These are phyloP conservation scores for Mormyrus lacerda DNA, from an alignment of 2,113 vertebrate species.

Conservation along the genomic window DNA sequence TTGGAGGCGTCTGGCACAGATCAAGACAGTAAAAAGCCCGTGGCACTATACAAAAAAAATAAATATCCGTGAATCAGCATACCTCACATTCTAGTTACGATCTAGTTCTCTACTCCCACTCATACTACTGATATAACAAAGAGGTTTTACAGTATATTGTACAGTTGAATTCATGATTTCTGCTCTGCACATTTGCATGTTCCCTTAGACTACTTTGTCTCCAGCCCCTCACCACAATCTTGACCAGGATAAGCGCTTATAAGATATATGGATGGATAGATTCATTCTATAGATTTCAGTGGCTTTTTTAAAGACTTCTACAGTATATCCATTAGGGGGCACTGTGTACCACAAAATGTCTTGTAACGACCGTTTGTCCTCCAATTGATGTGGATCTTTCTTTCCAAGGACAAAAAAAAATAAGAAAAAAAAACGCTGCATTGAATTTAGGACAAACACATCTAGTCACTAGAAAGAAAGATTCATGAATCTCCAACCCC, in stretches of 20 bases:
- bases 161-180: background rate
- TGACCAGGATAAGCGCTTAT: background rate
- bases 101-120: background rate
- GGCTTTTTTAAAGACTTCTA: constrained; percentile 17
- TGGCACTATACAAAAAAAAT: background rate
- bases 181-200: background rate
- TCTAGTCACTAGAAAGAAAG: constrained; percentile 35
- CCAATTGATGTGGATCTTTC: constrained; percentile 51
- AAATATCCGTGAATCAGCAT: background rate
- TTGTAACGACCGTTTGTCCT: constrained; percentile 43
- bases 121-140: background rate
- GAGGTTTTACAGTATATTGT: background rate
- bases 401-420: constrained; percentile 42
- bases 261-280: background rate
- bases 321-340: constrained; percentile 52
- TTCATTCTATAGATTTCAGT: background rate
- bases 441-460: constrained; percentile 55
- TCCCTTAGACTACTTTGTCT: background rate
- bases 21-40: background rate
- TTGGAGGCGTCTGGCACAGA: background rate
- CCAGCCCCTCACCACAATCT: background rate
- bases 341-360: constrained; percentile 55
- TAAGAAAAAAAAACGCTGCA: constrained; percentile 44
- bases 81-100: background rate
- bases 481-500: constrained; percentile 44